These are phyloP conservation scores for Raphicerus campestris DNA, from an alignment of 2,113 vertebrate species.

Conservation along the genomic window DNA sequence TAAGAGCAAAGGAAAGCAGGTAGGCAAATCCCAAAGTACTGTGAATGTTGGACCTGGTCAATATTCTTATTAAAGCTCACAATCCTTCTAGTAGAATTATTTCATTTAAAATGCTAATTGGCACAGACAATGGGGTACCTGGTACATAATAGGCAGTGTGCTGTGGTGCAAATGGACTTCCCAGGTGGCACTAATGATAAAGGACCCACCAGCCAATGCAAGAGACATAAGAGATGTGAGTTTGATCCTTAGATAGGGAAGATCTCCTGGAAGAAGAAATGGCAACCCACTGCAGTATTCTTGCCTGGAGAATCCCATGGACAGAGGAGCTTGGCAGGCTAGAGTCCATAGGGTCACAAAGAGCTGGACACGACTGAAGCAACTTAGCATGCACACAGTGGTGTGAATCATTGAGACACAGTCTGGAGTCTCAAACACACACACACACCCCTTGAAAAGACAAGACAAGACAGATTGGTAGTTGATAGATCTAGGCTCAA, in stretches of 20 bases:
- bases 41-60: neutral
- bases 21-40: neutral
- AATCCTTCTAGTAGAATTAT: neutral
- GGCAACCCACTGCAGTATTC: neutral
- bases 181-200: neutral
- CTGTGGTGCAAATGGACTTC: neutral
- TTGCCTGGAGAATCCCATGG: neutral
- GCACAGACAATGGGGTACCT: neutral
- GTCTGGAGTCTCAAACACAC: neutral
- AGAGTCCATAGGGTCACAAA: neutral
- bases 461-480: neutral
- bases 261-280: neutral
- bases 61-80: neutral
- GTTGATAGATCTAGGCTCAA: neutral
- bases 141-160: neutral
- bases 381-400: neutral
- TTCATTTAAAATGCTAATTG: slow-evolving; percentile 30
- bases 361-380: neutral
- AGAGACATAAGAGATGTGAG: neutral
- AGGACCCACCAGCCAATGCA: neutral
- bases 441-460: neutral
- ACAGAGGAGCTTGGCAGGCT: neutral
- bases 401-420: neutral
- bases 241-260: neutral
- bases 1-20: neutral